Conservation (phyloP, 2,797 vertebrate species). For the Lepilemur septentrionalis region DNA sequence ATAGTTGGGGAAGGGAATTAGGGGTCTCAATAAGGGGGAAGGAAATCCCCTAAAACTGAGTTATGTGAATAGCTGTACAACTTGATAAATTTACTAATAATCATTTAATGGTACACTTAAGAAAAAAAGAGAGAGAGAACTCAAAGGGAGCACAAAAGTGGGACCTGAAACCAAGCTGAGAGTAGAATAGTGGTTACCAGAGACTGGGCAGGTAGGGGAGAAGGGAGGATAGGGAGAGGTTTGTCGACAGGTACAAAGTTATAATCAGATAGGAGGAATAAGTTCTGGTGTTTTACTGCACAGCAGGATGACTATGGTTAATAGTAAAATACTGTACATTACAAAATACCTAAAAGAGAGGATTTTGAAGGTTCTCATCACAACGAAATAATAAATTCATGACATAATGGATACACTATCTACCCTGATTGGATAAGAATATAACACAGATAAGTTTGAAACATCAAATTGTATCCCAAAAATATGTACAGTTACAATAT, state of each 20-base stretch:
- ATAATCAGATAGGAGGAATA: background rate
- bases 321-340: background rate
- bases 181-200: background rate
- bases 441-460: background rate
- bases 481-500: background rate
- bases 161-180: background rate
- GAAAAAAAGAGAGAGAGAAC: background rate
- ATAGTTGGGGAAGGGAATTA: too few species aligned
- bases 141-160: background rate
- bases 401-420: background rate
- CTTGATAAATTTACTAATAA: too few species aligned
- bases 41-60: too few species aligned
- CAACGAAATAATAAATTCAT: background rate
- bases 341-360: background rate
- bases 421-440: background rate
- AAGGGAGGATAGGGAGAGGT: background rate
- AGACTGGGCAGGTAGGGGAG: background rate
- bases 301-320: background rate
- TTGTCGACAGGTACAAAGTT: background rate
- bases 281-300: background rate
- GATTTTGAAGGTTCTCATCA: background rate
- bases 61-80: too few species aligned
- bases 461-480: background rate
- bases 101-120: too few species aligned
- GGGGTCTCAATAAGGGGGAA: too few species aligned